Evolutionary conservation across 1,140 invertebrate genomes (phyloP), one percentile per base, ranked within the genome.

Genomic region (Musca domestica): DNA sequence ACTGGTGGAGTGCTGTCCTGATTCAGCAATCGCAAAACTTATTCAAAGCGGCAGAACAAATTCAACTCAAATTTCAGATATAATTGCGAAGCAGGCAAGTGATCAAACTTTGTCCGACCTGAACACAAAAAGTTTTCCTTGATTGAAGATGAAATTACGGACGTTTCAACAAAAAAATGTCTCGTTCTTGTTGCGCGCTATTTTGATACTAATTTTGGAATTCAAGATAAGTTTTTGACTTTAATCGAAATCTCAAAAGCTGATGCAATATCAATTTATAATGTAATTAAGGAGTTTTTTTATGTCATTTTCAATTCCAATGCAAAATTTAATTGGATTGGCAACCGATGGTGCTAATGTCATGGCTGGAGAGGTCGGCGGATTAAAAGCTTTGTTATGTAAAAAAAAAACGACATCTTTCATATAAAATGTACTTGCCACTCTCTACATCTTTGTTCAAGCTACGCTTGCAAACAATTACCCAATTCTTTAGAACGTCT

Each of bases 401-500:
- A n/a, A n/a, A n/a, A n/a, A n/a, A n/a, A n/a, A n/a, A n/a, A n/a
- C n/a, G n/a, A n/a, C n/a, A n/a, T n/a, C n/a, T n/a, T n/a, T n/a
- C n/a, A n/a, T n/a, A n/a, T n/a, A n/a, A n/a, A n/a, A n/a, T n/a
- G n/a, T n/a, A n/a, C n/a, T n/a, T n/a, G n/a, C n/a, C n/a, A n/a
- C n/a, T n/a, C n/a, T n/a, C n/a, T n/a, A n/a, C n/a, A n/a, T n/a
- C n/a, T n/a, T n/a, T n/a, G n/a, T n/a, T n/a, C n/a, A n/a, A n/a
- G n/a, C n/a, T n/a, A n/a, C n/a, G n/a, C n/a, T n/a, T n/a, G n/a
- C n/a, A n/a, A n/a, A n/a, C n/a, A n/a, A n/a, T n/a, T n/a, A n/a
- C n/a, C n/a, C n/a, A n/a, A n/a, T n/a, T n/a, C n/a, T n/a, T n/a
- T 69, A 25, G 74, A 79, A 70, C 64, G 9, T 70, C 49, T 52